Conservation (phyloP, 1,140 invertebrate genomes). For the Pachypsylla venusta region DNA sequence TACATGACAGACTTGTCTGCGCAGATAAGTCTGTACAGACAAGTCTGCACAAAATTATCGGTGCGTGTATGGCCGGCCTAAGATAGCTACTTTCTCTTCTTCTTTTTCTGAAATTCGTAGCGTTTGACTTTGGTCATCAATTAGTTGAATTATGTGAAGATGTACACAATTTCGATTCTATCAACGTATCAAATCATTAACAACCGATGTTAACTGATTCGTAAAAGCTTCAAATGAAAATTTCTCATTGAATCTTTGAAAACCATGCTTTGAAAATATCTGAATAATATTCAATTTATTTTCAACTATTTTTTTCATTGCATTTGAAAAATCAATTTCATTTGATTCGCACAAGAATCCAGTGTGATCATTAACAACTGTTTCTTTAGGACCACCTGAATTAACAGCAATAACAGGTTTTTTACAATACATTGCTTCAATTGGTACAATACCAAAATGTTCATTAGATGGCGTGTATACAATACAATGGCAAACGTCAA, state of each 20-base stretch:
- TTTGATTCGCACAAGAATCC: constrained; percentile 69
- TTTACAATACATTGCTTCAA: constrained; percentile 92
- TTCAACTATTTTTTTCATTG: constrained; percentile 44
- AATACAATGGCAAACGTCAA: constrained; percentile 57
- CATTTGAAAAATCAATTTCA: constrained; percentile 54
- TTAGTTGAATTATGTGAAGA: too few species aligned
- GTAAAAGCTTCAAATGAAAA: constrained; percentile 71
- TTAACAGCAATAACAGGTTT: constrained; percentile 91
- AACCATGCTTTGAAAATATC: constrained; percentile 52
- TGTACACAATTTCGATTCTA: too few species aligned
- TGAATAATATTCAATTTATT: constrained; percentile 30
- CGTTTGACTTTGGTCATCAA: too few species aligned
- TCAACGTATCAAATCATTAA: constrained; percentile 36
- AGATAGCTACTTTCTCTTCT: too few species aligned
- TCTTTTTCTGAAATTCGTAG: too few species aligned
- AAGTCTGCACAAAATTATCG: too few species aligned
- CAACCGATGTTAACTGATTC: constrained; percentile 44
- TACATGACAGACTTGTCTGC: too few species aligned
- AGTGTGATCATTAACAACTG: constrained; percentile 70
- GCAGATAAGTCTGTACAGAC: too few species aligned
- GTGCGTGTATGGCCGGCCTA: too few species aligned
- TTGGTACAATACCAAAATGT: constrained; percentile 98
- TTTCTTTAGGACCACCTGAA: constrained; percentile 91
- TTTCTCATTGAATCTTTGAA: constrained; percentile 48
- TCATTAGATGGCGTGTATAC: constrained; percentile 94